Conservation (phyloP, 2,888 invertebrate species). For the Xestia rhomboidea region DNA sequence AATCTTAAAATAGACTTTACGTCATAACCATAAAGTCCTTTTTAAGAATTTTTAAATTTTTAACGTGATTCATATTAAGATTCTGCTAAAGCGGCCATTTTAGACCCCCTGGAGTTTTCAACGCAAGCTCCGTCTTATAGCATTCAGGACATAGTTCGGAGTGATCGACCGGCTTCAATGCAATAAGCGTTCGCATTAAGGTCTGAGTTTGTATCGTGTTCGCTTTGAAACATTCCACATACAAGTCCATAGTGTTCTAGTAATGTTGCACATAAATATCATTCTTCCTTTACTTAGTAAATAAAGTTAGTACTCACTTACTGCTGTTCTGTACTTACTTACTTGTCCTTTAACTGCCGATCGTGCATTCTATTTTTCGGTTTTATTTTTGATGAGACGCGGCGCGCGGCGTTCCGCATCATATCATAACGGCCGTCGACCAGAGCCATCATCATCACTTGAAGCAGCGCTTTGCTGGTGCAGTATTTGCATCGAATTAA, state of each 20-base stretch:
- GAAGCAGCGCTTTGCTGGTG: too few relatives aligned
- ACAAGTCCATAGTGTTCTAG: not conserved
- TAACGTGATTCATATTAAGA: too few relatives aligned
- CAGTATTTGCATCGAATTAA: too few relatives aligned
- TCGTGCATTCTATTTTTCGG: not conserved
- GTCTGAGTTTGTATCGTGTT: rapidly evolving
- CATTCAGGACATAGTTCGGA: not conserved
- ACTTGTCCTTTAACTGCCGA: not conserved
- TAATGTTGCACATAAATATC: not conserved
- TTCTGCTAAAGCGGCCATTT: too few relatives aligned
- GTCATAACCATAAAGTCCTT: too few relatives aligned
- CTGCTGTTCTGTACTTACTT: too few relatives aligned
- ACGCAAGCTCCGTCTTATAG: not conserved
- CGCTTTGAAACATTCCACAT: not conserved
- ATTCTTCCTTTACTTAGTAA: not conserved
- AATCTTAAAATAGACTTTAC: too few relatives aligned
- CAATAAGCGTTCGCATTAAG: not conserved
- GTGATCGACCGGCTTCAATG: not conserved
- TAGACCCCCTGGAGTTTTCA: too few relatives aligned
- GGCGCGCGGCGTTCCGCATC: not conserved
- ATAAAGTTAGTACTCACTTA: too few relatives aligned
- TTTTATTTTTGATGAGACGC: not conserved
- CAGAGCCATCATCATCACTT: not conserved
- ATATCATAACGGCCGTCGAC: not conserved
- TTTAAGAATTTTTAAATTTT: too few relatives aligned